Conservation (phyloP, 1,140 invertebrate genomes). For the Trichomalopsis sarcophagae region DNA sequence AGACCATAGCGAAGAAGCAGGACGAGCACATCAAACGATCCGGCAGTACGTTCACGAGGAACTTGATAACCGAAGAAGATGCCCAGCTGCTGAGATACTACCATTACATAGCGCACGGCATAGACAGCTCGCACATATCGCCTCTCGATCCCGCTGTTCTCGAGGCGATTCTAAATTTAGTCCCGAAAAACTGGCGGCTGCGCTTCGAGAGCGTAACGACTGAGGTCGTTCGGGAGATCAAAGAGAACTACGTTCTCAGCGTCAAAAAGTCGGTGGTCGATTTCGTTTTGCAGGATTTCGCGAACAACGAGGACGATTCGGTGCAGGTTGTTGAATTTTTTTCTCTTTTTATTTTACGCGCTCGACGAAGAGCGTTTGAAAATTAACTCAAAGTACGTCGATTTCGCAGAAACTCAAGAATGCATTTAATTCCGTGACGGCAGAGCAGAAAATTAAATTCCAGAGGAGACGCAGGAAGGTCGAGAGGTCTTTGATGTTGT, state of each 20-base stretch:
- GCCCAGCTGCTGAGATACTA: slow-evolving; percentile 88
- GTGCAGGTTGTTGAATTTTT: slow-evolving; percentile 50
- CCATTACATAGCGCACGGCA: slow-evolving; percentile 91
- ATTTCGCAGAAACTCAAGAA: slow-evolving; percentile 15
- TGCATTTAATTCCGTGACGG: not conserved
- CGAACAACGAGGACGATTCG: slow-evolving; percentile 41
- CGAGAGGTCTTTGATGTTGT: slow-evolving; percentile 82
- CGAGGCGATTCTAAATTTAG: slow-evolving; percentile 74
- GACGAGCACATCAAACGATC: slow-evolving; percentile 71
- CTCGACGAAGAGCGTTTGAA: not conserved
- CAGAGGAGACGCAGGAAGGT: slow-evolving; percentile 64
- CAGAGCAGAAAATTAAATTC: slow-evolving; percentile 56
- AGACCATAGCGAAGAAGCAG: slow-evolving; percentile 49
- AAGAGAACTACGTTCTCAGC: slow-evolving; percentile 87
- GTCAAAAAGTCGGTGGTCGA: slow-evolving; percentile 93
- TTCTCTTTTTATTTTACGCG: not conserved
- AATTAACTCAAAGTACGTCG: not conserved
- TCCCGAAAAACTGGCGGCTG: slow-evolving; percentile 73
- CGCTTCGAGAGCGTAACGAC: slow-evolving; percentile 77
- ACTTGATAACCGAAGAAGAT: slow-evolving; percentile 78
- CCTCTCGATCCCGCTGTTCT: slow-evolving; percentile 80
- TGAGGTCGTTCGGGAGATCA: slow-evolving; percentile 79
- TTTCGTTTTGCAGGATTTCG: slow-evolving; percentile 88
- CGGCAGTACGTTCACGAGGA: slow-evolving; percentile 56
- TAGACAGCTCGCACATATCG: slow-evolving; percentile 90